These are phyloP conservation scores for Malurus melanocephalus DNA, from an alignment of 2,113 vertebrate species.

Conservation along the genomic window DNA sequence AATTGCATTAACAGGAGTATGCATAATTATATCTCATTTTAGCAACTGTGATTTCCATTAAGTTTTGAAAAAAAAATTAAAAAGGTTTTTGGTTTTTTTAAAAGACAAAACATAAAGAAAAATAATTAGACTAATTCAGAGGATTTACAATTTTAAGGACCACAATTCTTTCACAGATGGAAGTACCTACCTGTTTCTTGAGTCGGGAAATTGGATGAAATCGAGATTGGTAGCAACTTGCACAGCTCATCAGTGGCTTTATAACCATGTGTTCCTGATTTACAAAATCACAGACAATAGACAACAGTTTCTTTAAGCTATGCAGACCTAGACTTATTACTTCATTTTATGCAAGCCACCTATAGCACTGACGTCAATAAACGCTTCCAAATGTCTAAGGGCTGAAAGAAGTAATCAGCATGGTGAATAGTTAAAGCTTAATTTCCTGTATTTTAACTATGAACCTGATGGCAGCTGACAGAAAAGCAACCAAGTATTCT, in stretches of 20 bases:
- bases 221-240: constrained; percentile 56
- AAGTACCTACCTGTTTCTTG: constrained; percentile 66
- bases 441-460: background rate
- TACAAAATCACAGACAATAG: background rate
- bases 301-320: background rate
- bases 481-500: background rate
- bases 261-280: constrained; percentile 60
- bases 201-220: constrained; percentile 71
- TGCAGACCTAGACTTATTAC: background rate
- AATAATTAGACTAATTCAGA: background rate
- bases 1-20: background rate
- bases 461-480: background rate
- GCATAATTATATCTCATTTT: background rate
- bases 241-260: constrained; percentile 17
- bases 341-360: background rate
- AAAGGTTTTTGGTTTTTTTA: background rate
- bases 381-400: background rate
- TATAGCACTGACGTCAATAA: background rate
- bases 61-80: background rate
- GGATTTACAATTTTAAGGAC: background rate
- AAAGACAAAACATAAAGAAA: background rate
- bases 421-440: background rate
- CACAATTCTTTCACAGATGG: background rate
- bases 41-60: background rate
- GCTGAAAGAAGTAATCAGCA: background rate